Conservation (phyloP, 2,797 vertebrate species). For the Sardinella longiceps region DNA sequence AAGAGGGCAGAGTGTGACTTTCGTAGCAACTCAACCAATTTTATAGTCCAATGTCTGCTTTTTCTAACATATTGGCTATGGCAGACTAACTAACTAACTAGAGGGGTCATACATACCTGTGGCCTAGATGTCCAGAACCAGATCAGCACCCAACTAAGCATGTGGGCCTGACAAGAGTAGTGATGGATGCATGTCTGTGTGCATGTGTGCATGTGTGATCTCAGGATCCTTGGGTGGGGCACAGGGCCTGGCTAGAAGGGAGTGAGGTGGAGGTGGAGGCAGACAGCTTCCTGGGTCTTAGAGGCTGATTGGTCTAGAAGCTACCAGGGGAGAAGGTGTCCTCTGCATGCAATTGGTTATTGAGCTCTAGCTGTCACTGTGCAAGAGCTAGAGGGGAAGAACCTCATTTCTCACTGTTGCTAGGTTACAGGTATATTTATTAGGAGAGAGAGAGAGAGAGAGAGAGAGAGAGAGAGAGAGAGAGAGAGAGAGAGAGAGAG, state of each 20-base stretch:
- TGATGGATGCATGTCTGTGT: slow-evolving; percentile 4
- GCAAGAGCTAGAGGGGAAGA: slow-evolving; percentile 75
- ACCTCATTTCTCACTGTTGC: slow-evolving; percentile 78
- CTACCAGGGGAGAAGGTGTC: slow-evolving; percentile 51
- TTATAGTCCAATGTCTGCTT: neutral
- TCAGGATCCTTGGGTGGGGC: slow-evolving; percentile 50
- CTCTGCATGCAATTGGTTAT: slow-evolving; percentile 65
- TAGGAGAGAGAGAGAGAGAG: slow-evolving; percentile 75
- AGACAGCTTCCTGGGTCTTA: slow-evolving; percentile 56
- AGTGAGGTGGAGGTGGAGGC: slow-evolving; percentile 61
- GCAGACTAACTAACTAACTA: neutral
- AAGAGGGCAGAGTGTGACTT: neutral
- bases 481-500: slow-evolving; percentile 33
- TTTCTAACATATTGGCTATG: neutral
- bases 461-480: slow-evolving; percentile 52
- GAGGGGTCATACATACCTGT: neutral
- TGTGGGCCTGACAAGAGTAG: neutral
- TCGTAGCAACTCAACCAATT: neutral
- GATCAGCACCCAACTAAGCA: neutral
- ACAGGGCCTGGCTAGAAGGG: slow-evolving; percentile 57
- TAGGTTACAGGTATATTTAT: slow-evolving; percentile 84
- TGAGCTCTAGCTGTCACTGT: slow-evolving; percentile 67
- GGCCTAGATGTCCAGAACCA: neutral
- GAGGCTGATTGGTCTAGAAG: slow-evolving; percentile 61
- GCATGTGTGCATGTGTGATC: slow-evolving; percentile 35